These are phyloP conservation scores for Sanderia malayensis DNA, from an alignment of 30 jellyfish, hydroid and myxozoan genomes.

Conservation along the genomic window DNA sequence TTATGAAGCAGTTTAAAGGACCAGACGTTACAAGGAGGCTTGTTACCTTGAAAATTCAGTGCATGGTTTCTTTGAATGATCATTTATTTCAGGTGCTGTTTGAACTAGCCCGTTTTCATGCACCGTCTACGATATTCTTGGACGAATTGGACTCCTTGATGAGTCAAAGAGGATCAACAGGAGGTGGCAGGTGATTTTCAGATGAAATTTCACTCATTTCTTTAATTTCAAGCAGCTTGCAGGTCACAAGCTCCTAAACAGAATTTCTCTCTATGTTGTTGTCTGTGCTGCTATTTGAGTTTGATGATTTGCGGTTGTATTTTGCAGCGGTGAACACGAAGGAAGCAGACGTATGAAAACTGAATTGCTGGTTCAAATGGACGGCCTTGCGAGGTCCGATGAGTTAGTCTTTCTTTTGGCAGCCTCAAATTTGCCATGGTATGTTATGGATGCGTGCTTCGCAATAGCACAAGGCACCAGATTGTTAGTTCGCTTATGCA, in stretches of 20 bases:
- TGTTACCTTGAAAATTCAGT: too few species aligned
- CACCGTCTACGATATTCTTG: slow-evolving; percentile 89
- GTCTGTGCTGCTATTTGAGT: too few species aligned
- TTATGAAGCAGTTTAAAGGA: too few species aligned
- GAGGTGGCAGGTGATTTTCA: slow-evolving; percentile 90
- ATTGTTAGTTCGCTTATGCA: background rate
- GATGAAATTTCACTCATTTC: too few species aligned
- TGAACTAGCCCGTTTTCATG: slow-evolving; percentile 97
- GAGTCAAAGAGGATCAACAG: slow-evolving; percentile 91
- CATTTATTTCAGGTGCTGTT: slow-evolving; percentile 64
- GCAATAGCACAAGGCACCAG: background rate
- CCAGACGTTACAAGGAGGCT: too few species aligned
- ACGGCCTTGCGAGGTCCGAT: slow-evolving; percentile 86
- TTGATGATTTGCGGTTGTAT: too few species aligned
- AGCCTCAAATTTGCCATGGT: slow-evolving; percentile 96
- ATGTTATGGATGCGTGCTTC: too few species aligned
- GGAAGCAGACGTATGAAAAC: slow-evolving; percentile 98
- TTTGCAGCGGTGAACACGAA: slow-evolving; percentile 88
- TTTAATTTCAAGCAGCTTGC: too few species aligned
- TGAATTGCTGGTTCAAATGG: slow-evolving; percentile 92
- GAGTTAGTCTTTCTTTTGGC: slow-evolving; percentile 91
- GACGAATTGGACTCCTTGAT: slow-evolving; percentile 90
- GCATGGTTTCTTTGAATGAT: too few species aligned
- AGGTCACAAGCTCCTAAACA: too few species aligned
- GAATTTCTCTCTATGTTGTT: too few species aligned